Percentiles rank a stretch among this genome's conserved stretches.
These are phyloP conservation scores for Heliopora coerulea DNA, from an alignment of 92 coral and sea anemone genomes.

Conservation along the genomic window DNA sequence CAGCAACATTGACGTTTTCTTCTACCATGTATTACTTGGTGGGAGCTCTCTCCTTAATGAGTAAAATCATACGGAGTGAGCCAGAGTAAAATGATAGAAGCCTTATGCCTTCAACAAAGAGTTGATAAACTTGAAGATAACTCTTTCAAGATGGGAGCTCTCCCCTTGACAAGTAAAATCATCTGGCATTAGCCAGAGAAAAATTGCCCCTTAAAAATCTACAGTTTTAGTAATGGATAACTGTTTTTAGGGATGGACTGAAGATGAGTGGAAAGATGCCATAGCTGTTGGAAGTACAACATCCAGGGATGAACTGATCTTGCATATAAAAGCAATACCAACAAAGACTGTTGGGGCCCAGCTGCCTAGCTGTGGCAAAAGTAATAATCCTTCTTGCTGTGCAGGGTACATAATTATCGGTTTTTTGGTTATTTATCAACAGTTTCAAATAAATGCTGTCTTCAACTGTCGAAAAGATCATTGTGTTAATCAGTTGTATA, in stretches of 20 bases:
- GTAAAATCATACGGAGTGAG: too few species aligned
- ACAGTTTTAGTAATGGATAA: background rate
- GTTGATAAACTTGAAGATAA: too few species aligned
- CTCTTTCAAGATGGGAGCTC: too few species aligned
- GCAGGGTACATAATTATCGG: conserved; percentile 16
- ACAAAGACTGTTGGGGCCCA: conserved; percentile 11
- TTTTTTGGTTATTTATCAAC: too few species aligned
- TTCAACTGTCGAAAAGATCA: too few species aligned
- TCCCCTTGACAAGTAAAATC: background rate
- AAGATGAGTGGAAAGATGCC: conserved; percentile 71
- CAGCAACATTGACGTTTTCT: too few species aligned
- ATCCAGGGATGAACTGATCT: conserved; percentile 37
- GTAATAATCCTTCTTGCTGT: conserved; percentile 22
- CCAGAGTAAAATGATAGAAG: too few species aligned
- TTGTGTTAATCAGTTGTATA: too few species aligned
- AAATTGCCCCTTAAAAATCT: background rate
- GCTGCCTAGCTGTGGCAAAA: background rate
- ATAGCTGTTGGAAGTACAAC: conserved; percentile 41
- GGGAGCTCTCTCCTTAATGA: too few species aligned
- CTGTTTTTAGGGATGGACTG: conserved; percentile 59
- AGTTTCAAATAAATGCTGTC: too few species aligned
- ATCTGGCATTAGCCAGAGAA: background rate
- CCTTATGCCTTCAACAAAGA: too few species aligned
- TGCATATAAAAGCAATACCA: conserved; percentile 32
- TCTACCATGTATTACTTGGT: too few species aligned